Percentiles rank a stretch among this genome's conserved stretches.
These are phyloP conservation scores for Protobothrops mucrosquamatus DNA, from an alignment of 2,113 vertebrate species.

Conservation along the genomic window DNA sequence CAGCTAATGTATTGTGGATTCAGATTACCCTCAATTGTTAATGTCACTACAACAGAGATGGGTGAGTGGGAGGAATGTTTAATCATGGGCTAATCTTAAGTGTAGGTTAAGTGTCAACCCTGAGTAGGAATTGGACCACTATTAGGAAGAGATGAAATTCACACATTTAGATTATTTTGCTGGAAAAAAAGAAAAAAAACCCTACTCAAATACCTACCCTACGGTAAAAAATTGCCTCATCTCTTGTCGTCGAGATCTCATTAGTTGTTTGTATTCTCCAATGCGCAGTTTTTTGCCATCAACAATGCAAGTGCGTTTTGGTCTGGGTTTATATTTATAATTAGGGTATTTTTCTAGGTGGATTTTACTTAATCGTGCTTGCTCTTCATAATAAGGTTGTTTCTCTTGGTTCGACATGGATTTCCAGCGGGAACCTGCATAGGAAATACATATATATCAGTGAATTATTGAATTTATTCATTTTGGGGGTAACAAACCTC, in stretches of 20 bases:
- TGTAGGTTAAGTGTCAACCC: not conserved
- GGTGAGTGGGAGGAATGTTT: not conserved
- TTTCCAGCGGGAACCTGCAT: constrained; percentile 95
- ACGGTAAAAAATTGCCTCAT: constrained; percentile 99
- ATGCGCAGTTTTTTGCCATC: constrained; percentile 98
- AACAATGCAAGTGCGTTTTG: constrained; percentile 98
- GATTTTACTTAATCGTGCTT: constrained; percentile 97
- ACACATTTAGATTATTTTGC: not conserved
- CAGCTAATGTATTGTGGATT: not conserved
- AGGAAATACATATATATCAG: constrained; percentile 9
- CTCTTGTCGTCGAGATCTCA: constrained; percentile 97
- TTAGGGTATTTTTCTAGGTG: constrained; percentile 99
- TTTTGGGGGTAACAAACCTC: not conserved
- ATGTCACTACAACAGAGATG: not conserved
- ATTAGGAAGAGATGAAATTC: not conserved
- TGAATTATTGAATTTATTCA: constrained; percentile 16
- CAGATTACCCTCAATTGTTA: not conserved
- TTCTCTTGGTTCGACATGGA: constrained; percentile 99
- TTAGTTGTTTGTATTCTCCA: constrained; percentile 98
- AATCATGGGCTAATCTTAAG: not conserved
- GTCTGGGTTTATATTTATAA: constrained; percentile 99
- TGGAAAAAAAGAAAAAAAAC: not conserved
- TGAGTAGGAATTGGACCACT: not conserved
- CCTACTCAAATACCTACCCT: constrained; percentile 77
- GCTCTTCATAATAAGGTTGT: constrained; percentile 98